Percentiles rank a stretch among this genome's conserved stretches.
phyloP scores from a whole-genome alignment of 37 sponge, comb jelly and placozoan genomes.

The Tethya wilhelma region DNA sequence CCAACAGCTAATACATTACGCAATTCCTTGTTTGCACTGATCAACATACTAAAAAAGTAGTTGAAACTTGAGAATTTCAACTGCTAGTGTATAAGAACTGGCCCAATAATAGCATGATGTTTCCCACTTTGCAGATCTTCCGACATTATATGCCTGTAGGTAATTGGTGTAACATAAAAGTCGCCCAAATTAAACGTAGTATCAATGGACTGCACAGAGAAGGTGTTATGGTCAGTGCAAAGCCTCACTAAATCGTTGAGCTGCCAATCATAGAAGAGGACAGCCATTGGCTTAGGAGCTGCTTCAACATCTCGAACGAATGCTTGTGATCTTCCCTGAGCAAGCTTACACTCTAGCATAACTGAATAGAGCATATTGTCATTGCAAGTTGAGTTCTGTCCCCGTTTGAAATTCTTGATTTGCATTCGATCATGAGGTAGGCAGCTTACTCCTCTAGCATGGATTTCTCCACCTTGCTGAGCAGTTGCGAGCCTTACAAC shows the following conservation, averaged over 20 bases:
- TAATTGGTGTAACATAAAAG: constrained; percentile 47
- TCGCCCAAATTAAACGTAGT: constrained; percentile 57
- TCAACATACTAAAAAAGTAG: constrained; percentile 22
- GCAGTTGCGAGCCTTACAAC: not conserved
- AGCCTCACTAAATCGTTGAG: constrained; percentile 33
- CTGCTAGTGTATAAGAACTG: constrained; percentile 23
- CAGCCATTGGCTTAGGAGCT: constrained; percentile 44
- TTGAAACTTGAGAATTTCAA: constrained; percentile 34
- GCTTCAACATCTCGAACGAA: constrained; percentile 54
- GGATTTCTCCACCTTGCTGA: constrained; percentile 23
- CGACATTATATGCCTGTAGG: constrained; percentile 37
- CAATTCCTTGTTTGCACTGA: constrained; percentile 25
- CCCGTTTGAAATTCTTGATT: not conserved
- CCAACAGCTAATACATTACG: constrained; percentile 16
- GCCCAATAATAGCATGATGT: constrained; percentile 41
- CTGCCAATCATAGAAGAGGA: constrained; percentile 53
- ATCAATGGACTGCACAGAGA: constrained; percentile 32
- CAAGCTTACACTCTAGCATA: constrained; percentile 54
- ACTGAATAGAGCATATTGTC: constrained; percentile 26
- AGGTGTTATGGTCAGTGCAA: constrained; percentile 12
- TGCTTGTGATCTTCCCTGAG: constrained; percentile 28
- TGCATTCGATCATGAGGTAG: constrained; percentile 28
- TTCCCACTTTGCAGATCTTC: constrained; percentile 18
- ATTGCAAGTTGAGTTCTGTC: not conserved
- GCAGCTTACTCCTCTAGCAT: not conserved